Base-by-base conservation (phyloP, 2,888 invertebrate genomes). In the Listrodromus nycthemerus region DNA sequence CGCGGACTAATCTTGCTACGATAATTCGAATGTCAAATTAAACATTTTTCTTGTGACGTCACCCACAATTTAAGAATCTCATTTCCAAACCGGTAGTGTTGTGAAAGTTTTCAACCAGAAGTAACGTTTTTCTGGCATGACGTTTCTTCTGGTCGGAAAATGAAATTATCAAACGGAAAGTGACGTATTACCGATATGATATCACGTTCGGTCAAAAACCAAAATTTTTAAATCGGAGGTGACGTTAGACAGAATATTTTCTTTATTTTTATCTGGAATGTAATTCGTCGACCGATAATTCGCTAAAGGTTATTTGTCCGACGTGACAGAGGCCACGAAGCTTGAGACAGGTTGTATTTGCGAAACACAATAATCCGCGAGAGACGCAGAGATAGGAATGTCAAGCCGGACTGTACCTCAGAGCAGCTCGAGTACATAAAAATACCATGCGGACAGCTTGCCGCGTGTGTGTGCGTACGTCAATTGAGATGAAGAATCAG, bases 401-500 rank as follows among this genome's bases (percentile, higher is more conserved):
- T 33, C 21, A 63, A 65, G 63, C 73, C 48, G 19, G 63, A 33
- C 24, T 21, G 21, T 13, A 24, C 7, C n/a, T 13, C 63, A 21
- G 1, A 1, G 74, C 45, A 55, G 61, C 45, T 73, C 74, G 33
- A 74, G 50, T 61, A 48, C 50, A 63, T 74, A 74, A 45, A 37
- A 45, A 74, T 63, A 50, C 21, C 50, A 24, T 21, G 30, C 63
- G 63, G 50, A 16, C 33, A 21, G 45, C 21, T 7, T 50, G 30
- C 2, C 10, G 10, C 10, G 55, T 7, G 16, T n/a, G 61, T 19
- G 41, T 24, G n/a, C 33, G 63, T 27, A 74, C 63, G 74, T 63
- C 63, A 63, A 74, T 74, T 63, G 63, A 50, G 30, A 74, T 74
- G 74, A 63, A 74, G 74, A 74, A 74, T 74, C 74, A 74, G 58